phyloP scores from a whole-genome alignment of 53 echinoderm and acorn worm species.

The Zoroaster sp. region DNA sequence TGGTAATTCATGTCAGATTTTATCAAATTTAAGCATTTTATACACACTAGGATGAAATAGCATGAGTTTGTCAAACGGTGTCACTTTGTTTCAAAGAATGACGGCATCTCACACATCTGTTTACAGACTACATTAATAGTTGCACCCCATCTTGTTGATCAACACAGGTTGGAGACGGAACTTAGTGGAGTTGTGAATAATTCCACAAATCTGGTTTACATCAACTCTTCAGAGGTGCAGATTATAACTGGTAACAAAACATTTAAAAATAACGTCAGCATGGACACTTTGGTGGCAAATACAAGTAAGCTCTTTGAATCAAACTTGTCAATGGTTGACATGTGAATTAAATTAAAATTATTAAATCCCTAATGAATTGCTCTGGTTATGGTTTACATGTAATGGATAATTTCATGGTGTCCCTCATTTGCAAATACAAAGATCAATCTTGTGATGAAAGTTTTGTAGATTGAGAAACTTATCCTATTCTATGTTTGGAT shows the following conservation, averaged over 20 bases:
- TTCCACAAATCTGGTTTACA: slow-evolving; percentile 45
- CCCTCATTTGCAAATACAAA: background rate
- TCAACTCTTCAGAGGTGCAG: slow-evolving; percentile 51
- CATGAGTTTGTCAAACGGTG: too few relatives aligned
- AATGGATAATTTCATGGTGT: background rate
- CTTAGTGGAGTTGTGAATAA: background rate
- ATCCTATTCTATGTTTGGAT: background rate
- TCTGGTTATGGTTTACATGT: background rate
- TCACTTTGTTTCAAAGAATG: too few relatives aligned
- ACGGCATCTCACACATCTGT: too few relatives aligned
- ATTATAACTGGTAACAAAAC: slow-evolving; percentile 46
- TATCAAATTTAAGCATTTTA: too few relatives aligned
- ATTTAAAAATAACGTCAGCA: slow-evolving; percentile 20
- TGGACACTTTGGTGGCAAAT: slow-evolving; percentile 5
- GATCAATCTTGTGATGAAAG: background rate
- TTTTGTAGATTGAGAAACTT: too few relatives aligned
- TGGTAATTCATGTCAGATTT: too few relatives aligned
- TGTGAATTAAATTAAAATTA: too few relatives aligned
- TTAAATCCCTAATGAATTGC: too few relatives aligned
- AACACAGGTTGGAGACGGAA: background rate
- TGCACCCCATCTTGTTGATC: too few relatives aligned
- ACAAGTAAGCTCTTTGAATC: slow-evolving; percentile 20
- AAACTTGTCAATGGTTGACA: background rate
- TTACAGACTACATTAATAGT: too few relatives aligned
- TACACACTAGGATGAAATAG: too few relatives aligned